Conservation (phyloP, 2,797 vertebrate genomes). For the Malurus leucopterus region DNA sequence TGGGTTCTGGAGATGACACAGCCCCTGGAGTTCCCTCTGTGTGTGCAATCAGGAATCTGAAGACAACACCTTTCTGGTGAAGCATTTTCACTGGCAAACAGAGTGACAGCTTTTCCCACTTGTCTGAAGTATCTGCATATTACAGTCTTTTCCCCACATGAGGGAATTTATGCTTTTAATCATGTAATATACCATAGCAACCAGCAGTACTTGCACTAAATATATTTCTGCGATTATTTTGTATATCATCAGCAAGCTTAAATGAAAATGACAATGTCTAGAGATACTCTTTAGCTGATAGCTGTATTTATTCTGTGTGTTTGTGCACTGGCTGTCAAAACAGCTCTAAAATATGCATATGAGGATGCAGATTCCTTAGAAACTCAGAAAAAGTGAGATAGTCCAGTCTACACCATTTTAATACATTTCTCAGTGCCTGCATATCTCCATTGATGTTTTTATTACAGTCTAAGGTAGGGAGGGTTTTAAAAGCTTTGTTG, state of each 20-base stretch:
- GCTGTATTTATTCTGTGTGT: background rate
- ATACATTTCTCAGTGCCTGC: background rate
- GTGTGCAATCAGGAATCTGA: background rate
- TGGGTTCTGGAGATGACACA: background rate
- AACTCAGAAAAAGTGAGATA: background rate
- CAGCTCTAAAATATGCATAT: constrained; percentile 4
- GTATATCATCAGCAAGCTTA: background rate
- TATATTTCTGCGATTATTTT: constrained; percentile 34
- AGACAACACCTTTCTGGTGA: background rate
- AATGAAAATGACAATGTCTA: constrained; percentile 38
- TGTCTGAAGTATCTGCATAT: background rate
- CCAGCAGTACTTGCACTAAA: background rate
- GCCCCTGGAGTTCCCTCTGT: background rate
- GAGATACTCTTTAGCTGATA: constrained; percentile 13
- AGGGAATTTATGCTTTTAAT: constrained; percentile 32
- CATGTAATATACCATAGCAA: background rate
- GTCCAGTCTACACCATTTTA: background rate
- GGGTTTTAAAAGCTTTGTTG: background rate
- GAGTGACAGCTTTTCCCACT: background rate
- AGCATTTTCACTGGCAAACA: background rate
- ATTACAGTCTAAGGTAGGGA: background rate
- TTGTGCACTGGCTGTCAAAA: constrained; percentile 36
- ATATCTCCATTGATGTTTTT: constrained; percentile 13
- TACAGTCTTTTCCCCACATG: background rate
- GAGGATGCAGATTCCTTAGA: background rate